A percentile compares a stretch with the other conserved stretches of the same genome.
phyloP scores from a whole-genome alignment of 2,888 invertebrate species.

The Caenorhabditis becei region DNA sequence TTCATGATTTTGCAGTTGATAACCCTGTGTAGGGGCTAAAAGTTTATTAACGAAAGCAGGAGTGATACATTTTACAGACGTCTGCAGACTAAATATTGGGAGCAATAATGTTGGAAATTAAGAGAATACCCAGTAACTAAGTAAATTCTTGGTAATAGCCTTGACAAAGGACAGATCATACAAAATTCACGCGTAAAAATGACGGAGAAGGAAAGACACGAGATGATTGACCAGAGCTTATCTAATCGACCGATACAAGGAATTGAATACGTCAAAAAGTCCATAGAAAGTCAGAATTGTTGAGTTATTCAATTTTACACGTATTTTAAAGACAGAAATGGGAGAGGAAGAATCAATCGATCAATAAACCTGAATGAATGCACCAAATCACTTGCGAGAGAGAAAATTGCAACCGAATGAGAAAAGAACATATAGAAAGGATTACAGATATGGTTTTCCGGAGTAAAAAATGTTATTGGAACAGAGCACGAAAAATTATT shows the following conservation, averaged over 20 bases:
- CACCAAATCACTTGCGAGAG: conserved; percentile 5
- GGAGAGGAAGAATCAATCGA: conserved; percentile 3
- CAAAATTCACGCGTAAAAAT: conserved; percentile 3
- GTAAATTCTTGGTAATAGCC: conserved; percentile 2
- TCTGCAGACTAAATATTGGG: too few relatives aligned
- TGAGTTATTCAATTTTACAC: not conserved
- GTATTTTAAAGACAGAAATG: not conserved
- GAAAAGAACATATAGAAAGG: not conserved
- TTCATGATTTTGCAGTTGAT: too few relatives aligned
- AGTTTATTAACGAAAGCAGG: too few relatives aligned
- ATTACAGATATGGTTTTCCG: not conserved
- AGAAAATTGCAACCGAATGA: conserved; percentile 1
- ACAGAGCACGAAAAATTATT: not conserved
- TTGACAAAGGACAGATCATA: not conserved
- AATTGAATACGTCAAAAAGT: not conserved
- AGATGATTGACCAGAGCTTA: not conserved
- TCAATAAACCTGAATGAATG: conserved; percentile 4
- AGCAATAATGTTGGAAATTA: not conserved
- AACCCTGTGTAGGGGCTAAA: too few relatives aligned
- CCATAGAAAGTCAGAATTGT: not conserved
- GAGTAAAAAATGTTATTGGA: not conserved
- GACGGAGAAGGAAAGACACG: not conserved
- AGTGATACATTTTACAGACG: too few relatives aligned
- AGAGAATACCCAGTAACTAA: not conserved
- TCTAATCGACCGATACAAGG: not conserved